Evolutionary conservation across 2,113 vertebrate species (phyloP), one percentile per base, ranked within the genome.

Genomic region (Hyperoodon ampullatus): DNA sequence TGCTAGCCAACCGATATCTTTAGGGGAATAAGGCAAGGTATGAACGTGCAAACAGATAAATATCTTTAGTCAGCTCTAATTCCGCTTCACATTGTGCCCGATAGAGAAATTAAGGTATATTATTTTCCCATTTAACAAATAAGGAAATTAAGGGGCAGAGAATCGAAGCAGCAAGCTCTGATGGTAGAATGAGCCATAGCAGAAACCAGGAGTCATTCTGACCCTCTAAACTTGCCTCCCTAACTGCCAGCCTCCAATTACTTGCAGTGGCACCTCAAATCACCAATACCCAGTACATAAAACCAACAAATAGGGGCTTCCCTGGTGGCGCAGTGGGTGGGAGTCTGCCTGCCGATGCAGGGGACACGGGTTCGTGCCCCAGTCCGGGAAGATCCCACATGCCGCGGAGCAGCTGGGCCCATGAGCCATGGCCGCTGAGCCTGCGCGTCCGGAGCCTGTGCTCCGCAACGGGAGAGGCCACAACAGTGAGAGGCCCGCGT

Each of bases 101-200:
- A 6, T 2, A 35, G 80, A 96, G 47, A 89, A 86, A 61, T 35
- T 35, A 24, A 86, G 35, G 33, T n/a, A 15, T 5, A n/a, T 86
- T n/a, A 15, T 94, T 93, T 92, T 90, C 71, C 70, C 35, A 81
- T 23, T 42, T 83, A 65, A 89, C 42, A 66, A 78, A 30, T 74
- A 55, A 80, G 58, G 33, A 90, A 80, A 88, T 19, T 23, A 72
- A 72, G 44, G 23, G 23, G 33, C 30, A 26, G 53, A 47, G 50
- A 50, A 39, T 28, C 61, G 50, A 33, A 33, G 39, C 21, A 26
- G 42, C 5, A 7, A 9, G 8, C 7, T 10, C 47, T 4, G 21
- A 47, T 0, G 30, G 19, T 0, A 23, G 6, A 28, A n/a, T 14
- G 35, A 50, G 3, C 85, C 94, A 35, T 16, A 39, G 58, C 11